These are phyloP conservation scores for Eupithecia centaureata DNA, from an alignment of 2,888 invertebrate genomes.

Conservation along the genomic window DNA sequence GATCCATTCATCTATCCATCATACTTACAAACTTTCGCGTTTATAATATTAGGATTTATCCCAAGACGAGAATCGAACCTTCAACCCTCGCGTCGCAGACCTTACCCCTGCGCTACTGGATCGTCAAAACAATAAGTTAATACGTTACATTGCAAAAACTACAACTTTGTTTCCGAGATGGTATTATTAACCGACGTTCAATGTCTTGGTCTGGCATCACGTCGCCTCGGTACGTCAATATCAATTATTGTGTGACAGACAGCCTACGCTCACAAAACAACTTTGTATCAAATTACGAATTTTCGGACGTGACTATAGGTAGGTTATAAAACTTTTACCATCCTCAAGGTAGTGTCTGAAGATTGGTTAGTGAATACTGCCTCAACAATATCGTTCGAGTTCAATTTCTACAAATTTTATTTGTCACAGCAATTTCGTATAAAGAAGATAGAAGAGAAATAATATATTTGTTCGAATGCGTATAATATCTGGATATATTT, in stretches of 20 bases:
- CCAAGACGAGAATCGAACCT: too few species aligned
- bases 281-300: neutral
- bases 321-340: neutral
- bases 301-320: neutral
- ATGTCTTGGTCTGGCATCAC: too few species aligned
- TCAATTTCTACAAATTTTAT: slow-evolving; percentile 1
- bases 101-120: too few species aligned
- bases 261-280: neutral
- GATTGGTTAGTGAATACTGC: neutral
- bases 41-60: too few species aligned
- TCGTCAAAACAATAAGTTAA: too few species aligned
- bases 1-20: too few species aligned
- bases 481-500: neutral
- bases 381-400: neutral
- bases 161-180: too few species aligned
- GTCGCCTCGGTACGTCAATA: neutral
- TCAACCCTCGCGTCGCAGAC: too few species aligned
- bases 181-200: too few species aligned
- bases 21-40: too few species aligned
- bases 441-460: neutral
- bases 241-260: neutral
- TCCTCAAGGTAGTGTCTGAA: neutral
- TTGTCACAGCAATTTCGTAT: slow-evolving; percentile 2
- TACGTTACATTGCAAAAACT: too few species aligned
- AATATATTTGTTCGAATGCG: neutral